phyloP scores from a whole-genome alignment of 2,113 vertebrate species.

The Cynoglossus semilaevis region DNA sequence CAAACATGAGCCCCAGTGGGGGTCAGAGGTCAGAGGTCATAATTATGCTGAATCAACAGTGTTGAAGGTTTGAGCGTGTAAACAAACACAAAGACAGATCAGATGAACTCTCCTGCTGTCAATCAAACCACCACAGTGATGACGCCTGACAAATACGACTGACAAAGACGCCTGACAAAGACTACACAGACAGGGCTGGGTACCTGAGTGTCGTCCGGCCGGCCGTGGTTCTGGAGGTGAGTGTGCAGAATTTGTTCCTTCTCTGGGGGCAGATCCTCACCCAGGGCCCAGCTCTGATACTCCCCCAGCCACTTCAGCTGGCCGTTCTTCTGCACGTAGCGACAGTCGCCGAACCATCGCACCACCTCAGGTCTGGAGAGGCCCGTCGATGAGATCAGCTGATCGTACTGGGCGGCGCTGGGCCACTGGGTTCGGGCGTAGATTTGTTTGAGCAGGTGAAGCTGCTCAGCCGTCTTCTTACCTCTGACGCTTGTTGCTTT shows the following conservation, averaged over 20 bases:
- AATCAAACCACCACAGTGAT: no score
- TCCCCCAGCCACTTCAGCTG: conserved; percentile 95
- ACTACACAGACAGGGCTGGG: neutral
- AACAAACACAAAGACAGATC: no score
- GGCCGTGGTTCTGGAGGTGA: conserved; percentile 78
- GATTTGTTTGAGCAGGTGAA: conserved; percentile 89
- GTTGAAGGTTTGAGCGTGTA: no score
- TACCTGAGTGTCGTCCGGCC: conserved; percentile 78
- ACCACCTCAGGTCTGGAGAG: conserved; percentile 90
- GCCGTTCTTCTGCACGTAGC: conserved; percentile 93
- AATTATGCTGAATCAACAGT: no score
- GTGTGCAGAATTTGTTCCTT: conserved; percentile 77
- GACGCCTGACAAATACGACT: no score
- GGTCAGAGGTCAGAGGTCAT: no score
- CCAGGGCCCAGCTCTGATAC: conserved; percentile 81
- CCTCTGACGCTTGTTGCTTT: conserved; percentile 67
- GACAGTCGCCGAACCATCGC: conserved; percentile 94
- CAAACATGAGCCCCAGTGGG: no score
- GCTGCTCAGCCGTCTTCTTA: conserved; percentile 91
- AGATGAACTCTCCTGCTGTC: no score
- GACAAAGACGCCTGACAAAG: neutral
- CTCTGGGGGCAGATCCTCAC: conserved; percentile 69
- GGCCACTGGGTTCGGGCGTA: conserved; percentile 95
- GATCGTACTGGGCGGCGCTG: conserved; percentile 87
- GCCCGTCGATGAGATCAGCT: conserved; percentile 82